Percentiles rank a stretch among this genome's conserved stretches.
Evolutionary conservation across 2,888 invertebrate species (phyloP).

Genomic region (Nasonovia ribisnigri): DNA sequence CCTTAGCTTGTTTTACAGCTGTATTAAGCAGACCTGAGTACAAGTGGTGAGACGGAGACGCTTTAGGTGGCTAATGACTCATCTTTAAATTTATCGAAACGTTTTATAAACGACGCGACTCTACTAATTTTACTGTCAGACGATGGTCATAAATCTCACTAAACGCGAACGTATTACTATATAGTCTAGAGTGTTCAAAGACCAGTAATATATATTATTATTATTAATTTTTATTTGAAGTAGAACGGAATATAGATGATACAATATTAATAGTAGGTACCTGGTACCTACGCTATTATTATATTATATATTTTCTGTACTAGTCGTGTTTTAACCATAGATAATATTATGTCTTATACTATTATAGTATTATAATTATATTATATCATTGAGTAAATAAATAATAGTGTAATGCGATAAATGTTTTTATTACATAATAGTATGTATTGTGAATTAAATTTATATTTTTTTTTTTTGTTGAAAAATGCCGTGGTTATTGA

Average conservation of each 20-base stretch:
- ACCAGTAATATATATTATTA: too few relatives aligned
- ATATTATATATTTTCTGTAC: too few relatives aligned
- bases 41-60: background rate
- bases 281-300: too few relatives aligned
- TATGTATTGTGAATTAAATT: background rate
- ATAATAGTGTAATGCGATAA: background rate
- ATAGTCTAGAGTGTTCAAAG: background rate
- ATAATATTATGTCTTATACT: too few relatives aligned
- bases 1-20: too few relatives aligned
- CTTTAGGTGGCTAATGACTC: too few relatives aligned
- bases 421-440: background rate
- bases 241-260: too few relatives aligned
- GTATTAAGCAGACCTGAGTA: background rate
- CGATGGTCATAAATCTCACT: slow-evolving; percentile 5
- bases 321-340: too few relatives aligned
- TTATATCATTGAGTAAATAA: background rate
- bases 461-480: background rate
- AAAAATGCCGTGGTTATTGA: background rate
- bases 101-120: background rate
- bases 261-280: too few relatives aligned
- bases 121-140: background rate
- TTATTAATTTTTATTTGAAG: too few relatives aligned
- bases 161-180: background rate
- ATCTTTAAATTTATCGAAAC: slow-evolving; percentile 12
- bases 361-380: too few relatives aligned